These are phyloP conservation scores for Plutella xylostella DNA, from an alignment of 2,888 invertebrate genomes.

Conservation along the genomic window DNA sequence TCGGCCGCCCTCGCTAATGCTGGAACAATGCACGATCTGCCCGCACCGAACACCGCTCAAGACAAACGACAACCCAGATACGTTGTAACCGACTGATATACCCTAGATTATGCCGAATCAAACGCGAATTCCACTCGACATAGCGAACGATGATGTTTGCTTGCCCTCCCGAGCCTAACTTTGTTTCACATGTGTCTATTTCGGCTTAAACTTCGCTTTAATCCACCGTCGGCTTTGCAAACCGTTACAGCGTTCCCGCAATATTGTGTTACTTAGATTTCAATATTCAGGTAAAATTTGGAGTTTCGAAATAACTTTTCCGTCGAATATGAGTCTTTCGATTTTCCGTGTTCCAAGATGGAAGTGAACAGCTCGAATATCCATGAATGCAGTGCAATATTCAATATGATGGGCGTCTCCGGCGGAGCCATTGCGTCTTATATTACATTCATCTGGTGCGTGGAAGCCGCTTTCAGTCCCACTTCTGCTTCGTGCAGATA, in stretches of 20 bases:
- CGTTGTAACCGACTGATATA: conserved; percentile 68
- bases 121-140: neutral
- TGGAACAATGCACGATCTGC: conserved; percentile 66
- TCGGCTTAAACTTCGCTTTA: conserved; percentile 1
- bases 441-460: conserved; percentile 14
- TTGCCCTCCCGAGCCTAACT: neutral
- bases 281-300: neutral
- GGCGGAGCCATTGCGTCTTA: conserved; percentile 10
- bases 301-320: neutral
- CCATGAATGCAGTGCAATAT: conserved; percentile 15
- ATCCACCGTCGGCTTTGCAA: neutral
- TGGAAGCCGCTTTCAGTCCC: conserved; percentile 7
- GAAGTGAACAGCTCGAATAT: conserved; percentile 13
- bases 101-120: conserved; percentile 51
- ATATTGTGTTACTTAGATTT: neutral
- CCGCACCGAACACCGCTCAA: conserved; percentile 58
- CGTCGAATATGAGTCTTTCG: conserved; percentile 7
- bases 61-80: conserved; percentile 65
- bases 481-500: conserved; percentile 2
- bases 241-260: neutral
- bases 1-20: conserved; percentile 56
- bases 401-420: conserved; percentile 13
- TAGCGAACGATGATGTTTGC: conserved; percentile 3
- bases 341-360: conserved; percentile 10
- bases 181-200: neutral